Conservation (phyloP, 2,797 vertebrate genomes). For the Rhodeus uyekii region DNA sequence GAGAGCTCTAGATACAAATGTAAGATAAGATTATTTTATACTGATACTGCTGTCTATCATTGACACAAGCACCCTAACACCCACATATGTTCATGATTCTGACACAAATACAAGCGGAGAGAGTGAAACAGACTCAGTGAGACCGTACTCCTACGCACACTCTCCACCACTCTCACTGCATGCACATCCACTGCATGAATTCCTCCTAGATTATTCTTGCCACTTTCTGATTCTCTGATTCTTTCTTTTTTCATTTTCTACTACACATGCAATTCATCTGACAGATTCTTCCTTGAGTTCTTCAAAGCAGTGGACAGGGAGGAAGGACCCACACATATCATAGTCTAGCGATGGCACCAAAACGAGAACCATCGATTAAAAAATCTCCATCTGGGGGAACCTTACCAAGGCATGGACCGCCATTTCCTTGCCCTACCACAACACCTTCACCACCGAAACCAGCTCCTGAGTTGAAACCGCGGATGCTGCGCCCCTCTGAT, state of each 20-base stretch:
- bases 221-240: slow-evolving; percentile 51
- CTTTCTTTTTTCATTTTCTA: slow-evolving; percentile 46
- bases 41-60: not conserved
- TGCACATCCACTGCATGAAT: slow-evolving; percentile 33
- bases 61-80: slow-evolving; percentile 35
- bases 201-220: slow-evolving; percentile 21
- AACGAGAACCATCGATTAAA: slow-evolving; percentile 78
- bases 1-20: not conserved
- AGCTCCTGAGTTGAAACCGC: slow-evolving; percentile 71
- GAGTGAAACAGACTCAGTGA: slow-evolving; percentile 56
- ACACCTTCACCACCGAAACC: slow-evolving; percentile 64
- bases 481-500: slow-evolving; percentile 76
- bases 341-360: slow-evolving; percentile 71
- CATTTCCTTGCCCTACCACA: slow-evolving; percentile 71
- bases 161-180: slow-evolving; percentile 44
- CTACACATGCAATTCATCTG: slow-evolving; percentile 59
- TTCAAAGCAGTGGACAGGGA: slow-evolving; percentile 23
- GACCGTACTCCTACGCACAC: slow-evolving; percentile 54
- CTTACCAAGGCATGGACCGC: slow-evolving; percentile 75
- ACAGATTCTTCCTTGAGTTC: slow-evolving; percentile 64
- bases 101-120: slow-evolving; percentile 63
- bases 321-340: slow-evolving; percentile 8
- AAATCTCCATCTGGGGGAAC: slow-evolving; percentile 71
- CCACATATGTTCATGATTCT: slow-evolving; percentile 53
- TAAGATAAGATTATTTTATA: not conserved